A percentile compares a stretch with the other conserved stretches of the same genome.
Conservation (phyloP, 2,888 invertebrate species). For the Andrena trimmerana region DNA sequence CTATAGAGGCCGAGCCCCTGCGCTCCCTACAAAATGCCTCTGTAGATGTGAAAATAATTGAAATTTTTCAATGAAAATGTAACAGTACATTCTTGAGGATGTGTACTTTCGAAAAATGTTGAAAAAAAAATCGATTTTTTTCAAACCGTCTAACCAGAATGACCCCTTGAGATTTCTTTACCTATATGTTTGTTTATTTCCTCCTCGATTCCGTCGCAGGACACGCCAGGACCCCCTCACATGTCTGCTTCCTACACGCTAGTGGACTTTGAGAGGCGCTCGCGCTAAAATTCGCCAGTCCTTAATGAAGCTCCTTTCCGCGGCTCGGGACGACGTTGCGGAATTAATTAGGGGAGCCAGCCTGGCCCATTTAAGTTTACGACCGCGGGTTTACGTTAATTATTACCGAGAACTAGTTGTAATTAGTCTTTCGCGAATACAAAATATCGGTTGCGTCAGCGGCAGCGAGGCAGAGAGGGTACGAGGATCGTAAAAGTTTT, state of each 20-base stretch:
- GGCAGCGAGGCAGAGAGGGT: neutral
- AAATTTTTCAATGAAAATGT: no score
- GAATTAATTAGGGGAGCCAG: slow-evolving; percentile 76
- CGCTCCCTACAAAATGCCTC: no score
- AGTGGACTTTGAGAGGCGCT: slow-evolving; percentile 21
- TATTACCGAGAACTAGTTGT: slow-evolving; percentile 76
- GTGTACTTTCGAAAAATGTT: no score
- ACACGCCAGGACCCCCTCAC: neutral
- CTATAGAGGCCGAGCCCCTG: no score
- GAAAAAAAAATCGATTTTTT: no score
- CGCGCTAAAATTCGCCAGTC: slow-evolving; percentile 71
- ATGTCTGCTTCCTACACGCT: neutral
- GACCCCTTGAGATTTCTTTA: no score
- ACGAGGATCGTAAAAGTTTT: slow-evolving; percentile 64
- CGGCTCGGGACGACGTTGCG: slow-evolving; percentile 69
- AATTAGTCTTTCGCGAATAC: slow-evolving; percentile 75
- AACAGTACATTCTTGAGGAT: no score
- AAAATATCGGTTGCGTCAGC: slow-evolving; percentile 71
- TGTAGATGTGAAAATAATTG: no score
- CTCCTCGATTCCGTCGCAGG: neutral
- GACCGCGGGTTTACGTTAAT: slow-evolving; percentile 75
- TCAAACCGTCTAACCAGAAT: no score
- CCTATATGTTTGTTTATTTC: neutral
- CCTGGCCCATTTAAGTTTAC: slow-evolving; percentile 76
- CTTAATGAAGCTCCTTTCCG: slow-evolving; percentile 75